These are phyloP conservation scores for Scylla paramamosain DNA, from an alignment of 1,140 invertebrate genomes.

Conservation along the genomic window DNA sequence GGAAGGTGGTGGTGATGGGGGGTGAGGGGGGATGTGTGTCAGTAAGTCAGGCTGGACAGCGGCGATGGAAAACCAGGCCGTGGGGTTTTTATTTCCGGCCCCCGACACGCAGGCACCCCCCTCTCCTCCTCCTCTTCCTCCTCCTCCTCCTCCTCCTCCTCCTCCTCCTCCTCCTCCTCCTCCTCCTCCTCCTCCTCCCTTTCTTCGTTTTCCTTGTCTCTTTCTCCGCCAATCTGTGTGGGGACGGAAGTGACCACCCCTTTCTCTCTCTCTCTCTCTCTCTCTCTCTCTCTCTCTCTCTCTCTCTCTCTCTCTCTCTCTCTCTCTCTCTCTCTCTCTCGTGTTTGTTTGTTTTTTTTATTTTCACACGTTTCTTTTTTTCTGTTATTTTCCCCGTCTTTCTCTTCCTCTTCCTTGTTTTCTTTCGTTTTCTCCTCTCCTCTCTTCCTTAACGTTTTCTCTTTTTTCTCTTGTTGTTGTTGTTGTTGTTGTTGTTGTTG, in stretches of 20 bases:
- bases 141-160: neutral
- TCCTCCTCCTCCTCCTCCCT: neutral
- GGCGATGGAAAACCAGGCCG: conserved; percentile 35
- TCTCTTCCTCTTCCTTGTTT: neutral
- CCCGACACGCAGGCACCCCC: neutral
- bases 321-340: neutral
- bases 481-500: too few species aligned
- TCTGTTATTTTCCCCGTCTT: neutral
- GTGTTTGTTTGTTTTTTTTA: neutral
- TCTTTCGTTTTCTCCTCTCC: neutral
- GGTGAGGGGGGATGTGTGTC: neutral
- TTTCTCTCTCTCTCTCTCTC: conserved; percentile 12
- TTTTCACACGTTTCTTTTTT: neutral
- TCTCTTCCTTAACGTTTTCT: neutral
- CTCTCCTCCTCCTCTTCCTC: neutral
- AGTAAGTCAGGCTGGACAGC: conserved; percentile 33
- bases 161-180: neutral
- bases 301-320: conserved; percentile 41
- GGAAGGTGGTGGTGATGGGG: neutral
- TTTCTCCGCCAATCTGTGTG: conserved; percentile 5
- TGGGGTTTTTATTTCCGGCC: conserved; percentile 38
- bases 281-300: conserved; percentile 44
- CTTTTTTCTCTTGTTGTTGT: neutral
- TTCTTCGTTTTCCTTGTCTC: neutral
- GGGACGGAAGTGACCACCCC: neutral